Evolutionary conservation across 2,113 vertebrate genomes (phyloP), one percentile per base, ranked within the genome.

Genomic region (Morone saxatilis): DNA sequence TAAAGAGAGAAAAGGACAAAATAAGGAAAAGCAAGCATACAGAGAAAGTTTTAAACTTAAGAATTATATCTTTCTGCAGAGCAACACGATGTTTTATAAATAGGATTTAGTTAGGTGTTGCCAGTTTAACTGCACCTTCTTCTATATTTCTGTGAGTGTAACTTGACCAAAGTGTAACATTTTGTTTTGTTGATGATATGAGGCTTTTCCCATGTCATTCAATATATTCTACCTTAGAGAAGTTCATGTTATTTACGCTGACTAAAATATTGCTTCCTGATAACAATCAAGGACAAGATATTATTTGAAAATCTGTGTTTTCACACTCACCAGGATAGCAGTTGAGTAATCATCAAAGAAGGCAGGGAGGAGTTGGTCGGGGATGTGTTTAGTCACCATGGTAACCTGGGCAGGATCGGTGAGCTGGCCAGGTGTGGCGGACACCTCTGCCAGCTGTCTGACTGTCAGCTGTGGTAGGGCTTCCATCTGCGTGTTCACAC

Each of bases 331-430:
- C 79, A 16, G 36, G 48, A 94, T 68, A 1, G 61, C 63, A 1
- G 76, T 3, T 0, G 93, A 89, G 69, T 94, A 91, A 12, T 77
- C 10, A 36, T 90, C 76, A 77, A 93, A 95, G 89, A 95, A 96
- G 36, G 0, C 0, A 0, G 67, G 0, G 6, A 96, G 50, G 0
- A 36, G n/a, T 4, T 31, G 12, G 80, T 87, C 22, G 10, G 91
- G 87, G 19, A 96, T 47, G 7, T 89, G 3, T 0, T 1, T 10
- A 92, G 93, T 88, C 87, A 96, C 65, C 54, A 72, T 66, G 51
- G 5, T 1, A 12, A 94, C 95, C 36, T 94, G 79, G 0, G 57
- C 79, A 3, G 90, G 0, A 17, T 76, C 88, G 11, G 22, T 86
- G 38, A 96, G 87, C 67, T 85, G 75, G 5, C 86, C 91, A 3